Base-by-base conservation (phyloP, 23 tunicate genomes). In the Diplosoma virens region DNA sequence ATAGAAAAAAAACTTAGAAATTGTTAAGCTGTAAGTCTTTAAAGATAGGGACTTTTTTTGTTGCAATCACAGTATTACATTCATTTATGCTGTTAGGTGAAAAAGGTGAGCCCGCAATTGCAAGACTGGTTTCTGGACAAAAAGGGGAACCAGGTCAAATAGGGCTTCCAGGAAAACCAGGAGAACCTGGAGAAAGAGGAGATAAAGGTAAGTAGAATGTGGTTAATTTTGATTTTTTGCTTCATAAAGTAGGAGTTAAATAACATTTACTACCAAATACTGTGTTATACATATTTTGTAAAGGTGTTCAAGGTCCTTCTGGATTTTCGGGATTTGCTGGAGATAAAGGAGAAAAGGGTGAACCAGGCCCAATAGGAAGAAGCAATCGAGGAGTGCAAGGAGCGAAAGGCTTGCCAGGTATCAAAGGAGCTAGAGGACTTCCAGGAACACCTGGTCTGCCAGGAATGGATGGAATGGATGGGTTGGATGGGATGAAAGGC, bases 251-350 rank as follows among this genome's bases (percentile, higher is more conserved):
- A n/a, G n/a, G n/a, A n/a, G n/a, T n/a, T n/a, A 58, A 6, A 58
- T 18, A 14, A 11, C 65, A 18, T 11, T 24, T 20, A 14, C 22
- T 11, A 14, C 20, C 7, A 14, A 14, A 7, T 11, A 58, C 6
- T 20, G 7, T 58, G 17, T 58, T 20, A 7, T 17, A 58, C 23
- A 14, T 20, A 11, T 58, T 11, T 21, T 58, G 22, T 11, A 18
- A 58, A 87, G 95, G 95, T 66, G 82, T 70, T 7, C 28, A 32
- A 18, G 98, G 98, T 7, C 32, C 47, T 0, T 77, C 63, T 20
- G 96, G 96, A 25, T 47, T 22, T 14, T 73, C 87, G 37, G 99
- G 96, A 3, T 70, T 68, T 32, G 90, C 93, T 58, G 99, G 99
- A 16, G 79, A 80, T 35, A 86, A 86, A 41, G 99, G 99, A 33